Evolutionary conservation across 2,797 vertebrate genomes (phyloP), one percentile per base, ranked within the genome.

Genomic region (Hoplostethus mediterraneus): DNA sequence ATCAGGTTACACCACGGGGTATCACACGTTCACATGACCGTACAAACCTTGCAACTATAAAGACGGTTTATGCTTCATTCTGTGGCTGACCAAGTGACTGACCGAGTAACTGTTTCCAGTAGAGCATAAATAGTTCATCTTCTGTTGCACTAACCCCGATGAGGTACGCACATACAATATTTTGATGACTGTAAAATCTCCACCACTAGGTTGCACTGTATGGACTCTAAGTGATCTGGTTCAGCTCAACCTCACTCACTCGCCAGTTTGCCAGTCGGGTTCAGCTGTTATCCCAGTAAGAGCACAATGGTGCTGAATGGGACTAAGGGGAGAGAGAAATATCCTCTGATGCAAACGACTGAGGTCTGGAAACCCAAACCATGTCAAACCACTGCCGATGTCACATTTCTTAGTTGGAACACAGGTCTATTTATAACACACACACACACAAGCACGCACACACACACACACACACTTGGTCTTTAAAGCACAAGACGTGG

Each of bases 351-450:
- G 13, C 45, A 44, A 75, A 47, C 14, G 25, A 13, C 33, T 9
- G 52, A 73, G 3, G 5, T 2, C 55, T 63, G 31, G 88, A 82
- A 87, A 92, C 65, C 17, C 52, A 84, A 84, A 81, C 84, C 87
- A 36, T 65, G 81, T 82, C 75, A 54, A 49, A 21, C 21, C 21
- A 86, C 79, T 80, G 83, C 75, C 77, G 71, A 82, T 79, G 84
- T 63, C 72, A 75, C 81, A 86, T 90, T 81, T 86, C 89, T 85
- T 12, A 14, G 73, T 68, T 74, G 55, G 72, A 28, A 1, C 74
- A 56, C 21, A 0, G 72, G 67, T 85, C 89, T 93, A 92, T 93
- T 90, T 83, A 85, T 92, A 92, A 84, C 80, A 75, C 70, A 57
- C 71, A 84, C 56, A 74, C 53, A 67, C 16, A 71, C 75, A 81